These are phyloP conservation scores for Ctenoplectra terminalis DNA, from an alignment of 1,140 invertebrate species.

Conservation along the genomic window DNA sequence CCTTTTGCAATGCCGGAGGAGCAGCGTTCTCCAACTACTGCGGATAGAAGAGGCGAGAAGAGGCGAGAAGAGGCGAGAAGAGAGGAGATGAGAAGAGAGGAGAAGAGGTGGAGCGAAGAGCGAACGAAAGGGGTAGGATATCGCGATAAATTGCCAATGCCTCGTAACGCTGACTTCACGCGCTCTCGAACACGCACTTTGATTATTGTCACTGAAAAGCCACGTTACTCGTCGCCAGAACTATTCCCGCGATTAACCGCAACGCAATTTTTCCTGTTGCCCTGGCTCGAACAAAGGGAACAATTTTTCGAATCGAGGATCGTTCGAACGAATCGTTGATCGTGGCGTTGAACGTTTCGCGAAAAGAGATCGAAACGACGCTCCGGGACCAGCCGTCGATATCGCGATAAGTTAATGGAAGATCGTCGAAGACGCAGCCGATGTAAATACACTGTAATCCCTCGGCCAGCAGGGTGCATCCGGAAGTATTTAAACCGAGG, in stretches of 20 bases:
- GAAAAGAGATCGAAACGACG: too few relatives aligned
- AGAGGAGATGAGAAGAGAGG: background rate
- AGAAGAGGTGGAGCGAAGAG: too few relatives aligned
- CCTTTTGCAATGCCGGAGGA: constrained; percentile 72
- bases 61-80: too few relatives aligned
- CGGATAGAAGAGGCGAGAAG: background rate
- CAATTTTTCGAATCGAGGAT: background rate
- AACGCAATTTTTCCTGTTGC: background rate
- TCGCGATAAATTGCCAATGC: constrained; percentile 64
- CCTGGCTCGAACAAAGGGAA: background rate
- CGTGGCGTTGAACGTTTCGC: background rate
- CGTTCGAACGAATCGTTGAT: background rate
- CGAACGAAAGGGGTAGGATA: background rate
- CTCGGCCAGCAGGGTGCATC: background rate
- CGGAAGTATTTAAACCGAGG: constrained; percentile 24
- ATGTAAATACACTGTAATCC: too few relatives aligned
- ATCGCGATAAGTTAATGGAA: background rate
- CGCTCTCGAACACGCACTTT: constrained; percentile 22
- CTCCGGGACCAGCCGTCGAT: too few relatives aligned
- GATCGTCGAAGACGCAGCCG: background rate
- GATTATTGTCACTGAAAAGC: constrained; percentile 19
- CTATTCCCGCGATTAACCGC: background rate
- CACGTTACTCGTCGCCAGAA: too few relatives aligned
- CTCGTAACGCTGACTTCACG: constrained; percentile 43
- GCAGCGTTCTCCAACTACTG: constrained; percentile 35